Evolutionary conservation across 2,888 invertebrate species (phyloP), one percentile per base, ranked within the genome.

Genomic region (Drosophila subsilvestris): DNA sequence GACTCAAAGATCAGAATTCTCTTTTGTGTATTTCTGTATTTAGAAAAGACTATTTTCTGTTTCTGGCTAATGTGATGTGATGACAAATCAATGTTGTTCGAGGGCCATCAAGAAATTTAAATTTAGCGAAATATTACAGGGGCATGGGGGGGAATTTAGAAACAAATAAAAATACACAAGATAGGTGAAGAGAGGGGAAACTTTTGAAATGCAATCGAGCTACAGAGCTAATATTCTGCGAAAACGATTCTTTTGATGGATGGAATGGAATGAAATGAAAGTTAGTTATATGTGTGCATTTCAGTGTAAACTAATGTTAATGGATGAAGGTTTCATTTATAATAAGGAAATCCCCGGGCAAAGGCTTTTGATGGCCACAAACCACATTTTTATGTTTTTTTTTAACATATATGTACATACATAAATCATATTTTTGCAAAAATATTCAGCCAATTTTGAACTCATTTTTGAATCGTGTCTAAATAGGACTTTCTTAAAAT

Each of bases 81-180:
- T 81, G 81, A 87, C 85, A 82, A 87, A 87, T 87, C 88, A 87
- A 82, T 82, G 82, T 51, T 59, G 54, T 18, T 61, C 55, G 18
- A 56, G 67, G 67, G 65, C 43, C 68, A 44, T 68, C 32, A 14
- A 32, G 12, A 32, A 37, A 78, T 86, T 86, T 81, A 84, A 80
- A 65, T 83, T 80, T 78, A 81, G 81, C 87, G 14, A 78, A 83
- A 75, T 58, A 71, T 61, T 5, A 5, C 32, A 32, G 32, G 14
- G 32, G 10, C 61, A 55, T 43, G 45, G 71, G 32, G 42, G 18
- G 42, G 55, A 60, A 70, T 25, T 60, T 61, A 70, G 25, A 32
- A 49, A 29, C 56, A 43, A 49, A 14, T 18, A 43, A 66, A 43
- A 49, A 18, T 17, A 49, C 22, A 56, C 45, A 54, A 10, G 51